A percentile compares a stretch with the other conserved stretches of the same genome.
Evolutionary conservation across 2,797 vertebrate species (phyloP).

Genomic region (Chiroxiphia lanceolata): DNA sequence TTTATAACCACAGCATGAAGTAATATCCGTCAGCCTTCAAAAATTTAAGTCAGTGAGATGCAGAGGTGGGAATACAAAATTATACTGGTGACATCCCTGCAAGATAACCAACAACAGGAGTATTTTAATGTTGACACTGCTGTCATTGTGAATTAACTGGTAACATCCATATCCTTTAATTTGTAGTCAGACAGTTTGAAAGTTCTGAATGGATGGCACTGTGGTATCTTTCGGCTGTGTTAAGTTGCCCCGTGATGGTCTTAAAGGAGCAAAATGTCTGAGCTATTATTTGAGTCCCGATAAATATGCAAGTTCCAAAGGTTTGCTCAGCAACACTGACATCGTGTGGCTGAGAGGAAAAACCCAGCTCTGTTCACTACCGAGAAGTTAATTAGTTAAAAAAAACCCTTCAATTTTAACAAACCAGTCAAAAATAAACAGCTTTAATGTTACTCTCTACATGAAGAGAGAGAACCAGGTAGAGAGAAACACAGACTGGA

Average conservation of each 20-base stretch:
- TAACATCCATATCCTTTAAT: rapidly evolving
- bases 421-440: not conserved
- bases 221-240: not conserved
- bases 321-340: constrained; percentile 31
- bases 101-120: not conserved
- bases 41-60: not conserved
- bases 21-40: not conserved
- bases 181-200: not conserved
- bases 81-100: not conserved
- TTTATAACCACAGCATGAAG: not conserved
- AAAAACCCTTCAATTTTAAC: not conserved
- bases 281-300: not conserved
- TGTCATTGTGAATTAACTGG: rapidly evolving
- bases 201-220: not conserved
- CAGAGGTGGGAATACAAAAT: not conserved
- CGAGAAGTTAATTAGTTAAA: not conserved
- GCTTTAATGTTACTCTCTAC: not conserved
- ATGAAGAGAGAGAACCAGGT: not conserved
- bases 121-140: rapidly evolving
- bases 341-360: constrained; percentile 35
- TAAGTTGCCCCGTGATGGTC: rapidly evolving
- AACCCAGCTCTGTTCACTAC: not conserved
- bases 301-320: not conserved
- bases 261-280: not conserved
- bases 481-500: not conserved